Base-by-base conservation (phyloP, 2,888 invertebrate species). In the Glyphotaelius pellucidus region DNA sequence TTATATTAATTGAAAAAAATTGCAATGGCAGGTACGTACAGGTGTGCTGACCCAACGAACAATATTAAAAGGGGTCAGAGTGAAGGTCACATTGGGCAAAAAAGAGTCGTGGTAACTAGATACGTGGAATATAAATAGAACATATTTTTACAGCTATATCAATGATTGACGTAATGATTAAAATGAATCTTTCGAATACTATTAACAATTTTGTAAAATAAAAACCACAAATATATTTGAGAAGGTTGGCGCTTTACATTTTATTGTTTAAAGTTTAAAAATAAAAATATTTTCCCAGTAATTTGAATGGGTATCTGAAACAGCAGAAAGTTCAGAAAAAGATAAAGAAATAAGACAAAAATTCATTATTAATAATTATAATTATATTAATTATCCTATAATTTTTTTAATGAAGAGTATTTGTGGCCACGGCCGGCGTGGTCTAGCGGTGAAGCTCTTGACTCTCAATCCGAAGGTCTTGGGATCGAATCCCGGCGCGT, bases 111-210 rank as follows among this genome's bases (percentile, higher is more conserved):
- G 67, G 67, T 67, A 67, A 67, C 67, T 67, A 2, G n/a, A 67
- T 67, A 67, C 67, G 67, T 67, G 67, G 67, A n/a, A n/a, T n/a
- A n/a, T n/a, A n/a, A n/a, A n/a, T 67, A 67, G 67, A 67, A n/a
- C 7, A 67, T 67, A 67, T 25, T 67, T 25, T 19, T 67, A 67
- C 67, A 19, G 67, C 25, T 67, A n/a, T 67, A 67, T 5, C 7
- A 25, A 7, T 67, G 67, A 67, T 67, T 67, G 67, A 67, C 67
- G n/a, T 67, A 67, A 67, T 67, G 67, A 67, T 67, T 67, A 67
- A 67, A 67, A 67, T 9, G 67, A 67, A 25, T 7, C 9, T 0
- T 67, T n/a, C 9, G 25, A 19, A n/a, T 25, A 25, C n/a, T 67
- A 67, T 67, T 25, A 67, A 7, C n/a, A 1, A 25, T 0, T 7